phyloP scores from a whole-genome alignment of 2,888 invertebrate species.

The Lepidochrysops patricia region DNA sequence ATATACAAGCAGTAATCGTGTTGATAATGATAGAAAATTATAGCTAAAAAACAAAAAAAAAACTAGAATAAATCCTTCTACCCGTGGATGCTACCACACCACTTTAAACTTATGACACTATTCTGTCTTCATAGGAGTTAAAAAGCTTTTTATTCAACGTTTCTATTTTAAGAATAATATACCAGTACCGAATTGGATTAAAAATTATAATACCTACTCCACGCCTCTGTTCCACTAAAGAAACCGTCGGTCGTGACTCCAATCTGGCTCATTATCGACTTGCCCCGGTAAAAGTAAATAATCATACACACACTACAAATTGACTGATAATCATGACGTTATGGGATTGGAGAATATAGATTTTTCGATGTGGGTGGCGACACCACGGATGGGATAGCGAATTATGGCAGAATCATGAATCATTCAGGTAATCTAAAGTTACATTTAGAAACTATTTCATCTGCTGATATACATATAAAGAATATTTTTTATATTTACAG shows the following conservation, averaged over 20 bases:
- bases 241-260: constrained; percentile 33
- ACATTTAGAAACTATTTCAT: no score
- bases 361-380: constrained; percentile 47
- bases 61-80: not conserved
- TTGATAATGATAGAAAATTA: no score
- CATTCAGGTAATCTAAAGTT: not conserved
- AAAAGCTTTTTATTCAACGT: no score
- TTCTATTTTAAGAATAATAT: no score
- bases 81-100: no score
- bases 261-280: constrained; percentile 66
- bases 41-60: not conserved
- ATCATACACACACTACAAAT: constrained; percentile 55
- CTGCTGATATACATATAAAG: no score
- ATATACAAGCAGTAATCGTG: no score
- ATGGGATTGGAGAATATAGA: constrained; percentile 65
- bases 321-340: constrained; percentile 64
- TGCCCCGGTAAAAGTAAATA: constrained; percentile 66
- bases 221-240: constrained; percentile 23
- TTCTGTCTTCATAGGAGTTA: no score
- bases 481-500: no score
- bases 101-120: no score
- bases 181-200: not conserved
- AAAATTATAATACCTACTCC: constrained; percentile 12
- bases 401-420: not conserved
- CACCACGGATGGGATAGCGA: constrained; percentile 14